Percentiles rank a stretch among this genome's conserved stretches.
phyloP scores from a whole-genome alignment of 1,140 invertebrate species.

The Potamilus streckersoni region DNA sequence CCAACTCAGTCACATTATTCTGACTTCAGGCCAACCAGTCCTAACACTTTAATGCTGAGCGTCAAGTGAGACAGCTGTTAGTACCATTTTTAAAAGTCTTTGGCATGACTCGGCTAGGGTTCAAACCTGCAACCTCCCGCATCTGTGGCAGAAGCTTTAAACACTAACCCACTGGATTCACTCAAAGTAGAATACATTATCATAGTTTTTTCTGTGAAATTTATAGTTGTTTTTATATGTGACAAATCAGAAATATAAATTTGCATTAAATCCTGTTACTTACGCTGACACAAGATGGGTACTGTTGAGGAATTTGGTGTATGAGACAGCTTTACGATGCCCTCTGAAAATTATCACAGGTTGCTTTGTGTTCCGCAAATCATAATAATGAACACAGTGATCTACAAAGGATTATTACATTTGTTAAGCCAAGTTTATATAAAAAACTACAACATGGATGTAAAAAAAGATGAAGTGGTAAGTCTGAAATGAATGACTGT shows the following conservation, averaged over 20 bases:
- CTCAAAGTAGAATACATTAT: not conserved
- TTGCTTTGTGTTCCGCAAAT: conserved; percentile 86
- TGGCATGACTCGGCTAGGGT: no score
- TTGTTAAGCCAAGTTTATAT: not conserved
- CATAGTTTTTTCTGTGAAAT: not conserved
- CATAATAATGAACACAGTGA: conserved; percentile 97
- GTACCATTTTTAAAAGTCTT: no score
- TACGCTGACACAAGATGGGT: conserved; percentile 90
- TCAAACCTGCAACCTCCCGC: no score
- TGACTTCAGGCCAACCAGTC: no score
- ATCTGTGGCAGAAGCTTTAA: no score
- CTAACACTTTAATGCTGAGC: no score
- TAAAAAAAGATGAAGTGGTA: no score
- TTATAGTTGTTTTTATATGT: not conserved
- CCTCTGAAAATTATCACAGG: conserved; percentile 89
- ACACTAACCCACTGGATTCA: no score
- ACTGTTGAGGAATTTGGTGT: conserved; percentile 93
- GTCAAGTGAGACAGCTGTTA: no score
- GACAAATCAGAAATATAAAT: conserved; percentile 1
- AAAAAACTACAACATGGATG: no score
- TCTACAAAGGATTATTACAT: conserved; percentile 70
- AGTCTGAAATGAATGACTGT: no score
- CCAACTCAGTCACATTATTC: no score
- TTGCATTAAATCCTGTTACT: conserved; percentile 40
- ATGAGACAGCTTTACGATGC: conserved; percentile 95